phyloP scores from a whole-genome alignment of 2,888 invertebrate genomes.

The Erannis defoliaria region DNA sequence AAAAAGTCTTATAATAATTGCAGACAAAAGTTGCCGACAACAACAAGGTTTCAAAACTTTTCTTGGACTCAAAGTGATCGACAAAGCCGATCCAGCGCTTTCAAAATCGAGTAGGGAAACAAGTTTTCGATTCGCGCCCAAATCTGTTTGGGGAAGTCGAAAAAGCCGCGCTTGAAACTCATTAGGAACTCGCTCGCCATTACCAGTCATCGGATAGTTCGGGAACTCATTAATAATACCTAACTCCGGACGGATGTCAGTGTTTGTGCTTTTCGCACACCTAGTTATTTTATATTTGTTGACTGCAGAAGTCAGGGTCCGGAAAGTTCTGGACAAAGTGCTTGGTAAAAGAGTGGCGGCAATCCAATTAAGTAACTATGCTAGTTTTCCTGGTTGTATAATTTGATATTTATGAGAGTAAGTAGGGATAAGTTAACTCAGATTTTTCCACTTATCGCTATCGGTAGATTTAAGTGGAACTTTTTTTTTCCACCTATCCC shows the following conservation, averaged over 20 bases:
- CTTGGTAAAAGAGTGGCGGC: not conserved
- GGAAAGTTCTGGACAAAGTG: not conserved
- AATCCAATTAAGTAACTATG: not conserved
- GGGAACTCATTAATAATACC: conserved; percentile 41
- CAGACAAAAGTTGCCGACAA: conserved; percentile 17
- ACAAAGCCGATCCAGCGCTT: conserved; percentile 15
- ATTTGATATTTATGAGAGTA: no score
- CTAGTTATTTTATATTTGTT: conserved; percentile 19
- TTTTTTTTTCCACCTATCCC: no score
- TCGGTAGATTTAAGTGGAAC: no score
- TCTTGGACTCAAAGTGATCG: conserved; percentile 11
- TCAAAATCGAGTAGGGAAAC: not conserved
- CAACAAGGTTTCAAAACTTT: conserved; percentile 15
- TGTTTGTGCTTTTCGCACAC: conserved; percentile 12
- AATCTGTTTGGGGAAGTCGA: conserved; percentile 22
- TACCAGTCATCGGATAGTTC: conserved; percentile 37
- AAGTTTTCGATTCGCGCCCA: conserved; percentile 11
- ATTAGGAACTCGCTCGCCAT: conserved; percentile 29
- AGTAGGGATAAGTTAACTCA: no score
- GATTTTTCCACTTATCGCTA: no score
- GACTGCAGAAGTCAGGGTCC: not conserved
- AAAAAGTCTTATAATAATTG: conserved; percentile 14
- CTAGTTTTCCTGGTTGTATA: not conserved
- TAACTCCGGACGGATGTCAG: conserved; percentile 33
- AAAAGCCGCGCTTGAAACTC: conserved; percentile 35